Percentiles rank a stretch among this genome's conserved stretches.
These are phyloP conservation scores for Campaea margaritaria DNA, from an alignment of 2,888 invertebrate genomes.

Conservation along the genomic window DNA sequence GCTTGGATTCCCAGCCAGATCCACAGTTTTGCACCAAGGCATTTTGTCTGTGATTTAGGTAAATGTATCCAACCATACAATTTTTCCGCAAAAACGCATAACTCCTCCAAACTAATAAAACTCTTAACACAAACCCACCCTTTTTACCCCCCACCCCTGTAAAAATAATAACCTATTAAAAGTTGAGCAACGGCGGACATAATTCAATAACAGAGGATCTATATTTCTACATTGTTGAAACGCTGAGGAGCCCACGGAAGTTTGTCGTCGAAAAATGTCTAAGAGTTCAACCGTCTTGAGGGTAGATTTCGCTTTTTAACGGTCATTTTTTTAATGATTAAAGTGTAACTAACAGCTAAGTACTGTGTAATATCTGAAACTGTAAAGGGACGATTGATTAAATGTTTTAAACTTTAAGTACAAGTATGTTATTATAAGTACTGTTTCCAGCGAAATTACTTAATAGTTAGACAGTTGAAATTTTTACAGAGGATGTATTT, in stretches of 20 bases:
- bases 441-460: too few relatives aligned
- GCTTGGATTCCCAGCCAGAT: too few relatives aligned
- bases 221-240: constrained; percentile 39
- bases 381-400: too few relatives aligned
- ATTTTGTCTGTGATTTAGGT: neutral
- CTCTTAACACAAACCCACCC: constrained; percentile 6
- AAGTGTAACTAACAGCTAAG: too few relatives aligned
- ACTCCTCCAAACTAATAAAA: constrained; percentile 5
- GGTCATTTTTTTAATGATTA: too few relatives aligned
- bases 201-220: constrained; percentile 38
- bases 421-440: too few relatives aligned
- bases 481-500: too few relatives aligned
- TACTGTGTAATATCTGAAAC: too few relatives aligned
- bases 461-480: too few relatives aligned
- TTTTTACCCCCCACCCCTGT: constrained; percentile 10
- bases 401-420: too few relatives aligned
- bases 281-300: constrained; percentile 1
- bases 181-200: constrained; percentile 36
- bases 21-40: too few relatives aligned
- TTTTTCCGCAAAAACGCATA: too few relatives aligned
- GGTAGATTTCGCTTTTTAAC: constrained; percentile 8
- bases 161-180: constrained; percentile 44
- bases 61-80: neutral
- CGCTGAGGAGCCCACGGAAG: constrained; percentile 29
- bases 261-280: constrained; percentile 38